Conservation (phyloP, 2,113 vertebrate genomes). For the Protobothrops flavoviridis region DNA sequence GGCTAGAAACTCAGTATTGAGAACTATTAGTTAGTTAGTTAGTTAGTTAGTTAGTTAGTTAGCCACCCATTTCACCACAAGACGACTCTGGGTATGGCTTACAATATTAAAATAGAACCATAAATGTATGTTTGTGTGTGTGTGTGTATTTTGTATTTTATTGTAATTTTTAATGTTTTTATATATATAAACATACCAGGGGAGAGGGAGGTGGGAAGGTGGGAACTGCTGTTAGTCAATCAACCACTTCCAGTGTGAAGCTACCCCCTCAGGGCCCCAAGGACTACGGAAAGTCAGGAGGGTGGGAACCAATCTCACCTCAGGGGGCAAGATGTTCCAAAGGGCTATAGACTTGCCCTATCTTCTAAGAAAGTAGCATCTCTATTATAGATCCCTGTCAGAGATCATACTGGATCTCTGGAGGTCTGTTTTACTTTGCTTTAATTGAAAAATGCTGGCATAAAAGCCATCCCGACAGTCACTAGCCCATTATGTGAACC, state of each 20-base stretch:
- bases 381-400: neutral
- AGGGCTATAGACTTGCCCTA: neutral
- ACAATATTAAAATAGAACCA: neutral
- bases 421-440: slow-evolving; percentile 27
- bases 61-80: neutral
- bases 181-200: neutral
- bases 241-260: neutral
- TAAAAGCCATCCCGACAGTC: rapidly evolving
- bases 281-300: neutral
- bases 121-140: neutral
- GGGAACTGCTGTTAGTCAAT: neutral
- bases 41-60: neutral
- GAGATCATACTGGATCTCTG: neutral
- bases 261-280: neutral
- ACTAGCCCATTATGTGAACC: slow-evolving; percentile 5
- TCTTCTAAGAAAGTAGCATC: slow-evolving; percentile 19
- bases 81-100: neutral
- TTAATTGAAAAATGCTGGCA: slow-evolving; percentile 26
- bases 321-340: neutral
- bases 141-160: neutral
- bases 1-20: neutral
- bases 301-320: neutral
- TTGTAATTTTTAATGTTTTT: neutral
- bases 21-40: neutral
- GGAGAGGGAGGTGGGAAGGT: neutral